Evolutionary conservation across 2,888 invertebrate species (phyloP), one percentile per base, ranked within the genome.

Genomic region (Aphelenchoides bicaudatus): DNA sequence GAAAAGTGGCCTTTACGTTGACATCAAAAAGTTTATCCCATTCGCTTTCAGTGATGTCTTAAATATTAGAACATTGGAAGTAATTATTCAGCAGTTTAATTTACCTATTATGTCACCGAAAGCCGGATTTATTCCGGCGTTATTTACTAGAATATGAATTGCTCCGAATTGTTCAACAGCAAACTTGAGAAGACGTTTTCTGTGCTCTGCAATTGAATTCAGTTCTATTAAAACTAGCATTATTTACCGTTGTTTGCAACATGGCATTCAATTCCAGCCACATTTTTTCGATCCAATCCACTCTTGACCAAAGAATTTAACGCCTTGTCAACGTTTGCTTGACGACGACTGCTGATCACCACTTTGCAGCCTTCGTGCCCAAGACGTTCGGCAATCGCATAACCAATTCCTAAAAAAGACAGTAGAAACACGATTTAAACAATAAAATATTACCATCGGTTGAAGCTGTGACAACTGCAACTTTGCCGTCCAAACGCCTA

Each of bases 1-100:
- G 81, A 83, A 87, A 93, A 0, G 91, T 86, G 54, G 88, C 84
- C 82, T 93, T 94, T 0, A 96, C 89, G 82, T 96, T 96, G 0
- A 88, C 85, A 62, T 94, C 92, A 82, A 96, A 93, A 77, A 92
- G 89, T 69, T 82, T 93, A 80, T 93, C 91, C 91, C 91, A 94
- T 0, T 86, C 84, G 47, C 83, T 82, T 81, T n/a, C n/a, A n/a
- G n/a, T n/a, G n/a, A n/a, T n/a, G n/a, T n/a, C n/a, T n/a, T n/a
- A n/a, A n/a, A n/a, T n/a, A n/a, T n/a, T n/a, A n/a, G n/a, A n/a
- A n/a, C n/a, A n/a, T n/a, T n/a, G n/a, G n/a, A n/a, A n/a, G n/a
- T n/a, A n/a, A n/a, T n/a, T n/a, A 48, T 83, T 82, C 81, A n/a
- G n/a, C n/a, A n/a, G n/a, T 91, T 91, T n/a, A 87, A 84, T 56